A percentile compares a stretch with the other conserved stretches of the same genome.
Evolutionary conservation across 1,140 invertebrate genomes (phyloP).

Genomic region (Drosophila erecta): DNA sequence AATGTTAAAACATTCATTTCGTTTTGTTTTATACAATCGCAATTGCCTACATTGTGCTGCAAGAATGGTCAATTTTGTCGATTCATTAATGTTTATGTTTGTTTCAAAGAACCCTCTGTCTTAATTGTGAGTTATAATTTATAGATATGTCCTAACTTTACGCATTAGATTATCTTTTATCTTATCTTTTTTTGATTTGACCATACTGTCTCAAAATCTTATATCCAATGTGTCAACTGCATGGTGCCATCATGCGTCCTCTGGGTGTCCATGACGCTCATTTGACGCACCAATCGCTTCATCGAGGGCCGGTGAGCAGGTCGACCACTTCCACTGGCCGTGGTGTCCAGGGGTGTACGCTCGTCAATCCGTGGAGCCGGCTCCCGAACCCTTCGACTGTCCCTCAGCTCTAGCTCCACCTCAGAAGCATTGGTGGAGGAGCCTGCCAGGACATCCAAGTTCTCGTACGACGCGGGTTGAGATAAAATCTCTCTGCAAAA

Average conservation of each 20-base stretch:
- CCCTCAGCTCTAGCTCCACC: slow-evolving; percentile 65
- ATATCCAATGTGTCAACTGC: slow-evolving; percentile 94
- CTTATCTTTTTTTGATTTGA: not conserved
- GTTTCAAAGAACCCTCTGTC: not conserved
- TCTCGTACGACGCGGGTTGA: slow-evolving; percentile 86
- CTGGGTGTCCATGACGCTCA: slow-evolving; percentile 92
- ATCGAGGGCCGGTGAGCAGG: slow-evolving; percentile 86
- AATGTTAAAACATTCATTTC: not conserved
- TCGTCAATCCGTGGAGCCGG: slow-evolving; percentile 64
- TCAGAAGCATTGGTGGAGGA: slow-evolving; percentile 79
- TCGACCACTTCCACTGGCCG: slow-evolving; percentile 27
- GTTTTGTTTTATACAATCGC: slow-evolving; percentile 22
- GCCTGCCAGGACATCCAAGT: slow-evolving; percentile 86
- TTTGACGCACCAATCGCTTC: slow-evolving; percentile 89
- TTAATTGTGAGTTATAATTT: too few relatives aligned
- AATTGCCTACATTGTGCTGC: slow-evolving; percentile 44
- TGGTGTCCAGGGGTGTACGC: slow-evolving; percentile 83
- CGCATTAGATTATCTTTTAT: not conserved
- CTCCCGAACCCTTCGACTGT: slow-evolving; percentile 41
- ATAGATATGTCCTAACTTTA: too few relatives aligned
- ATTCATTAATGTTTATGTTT: slow-evolving; percentile 1
- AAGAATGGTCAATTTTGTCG: not conserved
- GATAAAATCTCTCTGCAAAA: slow-evolving; percentile 56
- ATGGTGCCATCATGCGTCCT: slow-evolving; percentile 90
- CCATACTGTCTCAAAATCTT: slow-evolving; percentile 30